phyloP scores from a whole-genome alignment of 2,113 vertebrate species.

The Oreochromis spilurus region DNA sequence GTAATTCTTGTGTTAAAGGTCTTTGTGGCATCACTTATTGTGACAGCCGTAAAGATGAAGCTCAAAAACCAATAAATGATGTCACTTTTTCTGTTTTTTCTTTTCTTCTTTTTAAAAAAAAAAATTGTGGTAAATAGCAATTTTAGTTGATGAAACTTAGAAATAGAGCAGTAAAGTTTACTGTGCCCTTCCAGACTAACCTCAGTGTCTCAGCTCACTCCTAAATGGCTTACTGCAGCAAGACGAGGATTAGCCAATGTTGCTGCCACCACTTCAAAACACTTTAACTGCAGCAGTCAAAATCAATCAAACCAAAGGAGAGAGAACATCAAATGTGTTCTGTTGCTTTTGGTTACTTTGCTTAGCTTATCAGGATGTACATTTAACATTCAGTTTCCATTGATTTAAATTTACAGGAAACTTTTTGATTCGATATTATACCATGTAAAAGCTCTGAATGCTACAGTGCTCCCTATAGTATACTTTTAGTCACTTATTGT shows the following conservation, averaged over 20 bases:
- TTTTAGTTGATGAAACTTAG: not conserved
- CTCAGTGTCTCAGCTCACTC: not conserved
- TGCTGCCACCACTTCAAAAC: not conserved
- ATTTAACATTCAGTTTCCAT: not conserved
- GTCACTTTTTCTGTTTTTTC: not conserved
- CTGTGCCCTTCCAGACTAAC: not conserved
- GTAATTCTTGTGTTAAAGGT: not conserved
- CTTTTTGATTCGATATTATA: not conserved
- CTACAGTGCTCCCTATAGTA: not conserved
- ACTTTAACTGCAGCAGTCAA: not conserved
- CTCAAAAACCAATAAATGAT: not conserved
- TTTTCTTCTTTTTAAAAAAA: not conserved
- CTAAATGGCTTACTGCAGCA: constrained; percentile 35
- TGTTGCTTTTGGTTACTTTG: not conserved
- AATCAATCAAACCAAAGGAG: not conserved
- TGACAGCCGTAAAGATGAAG: not conserved
- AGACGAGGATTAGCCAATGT: constrained; percentile 10
- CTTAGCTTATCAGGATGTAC: rapidly evolving
- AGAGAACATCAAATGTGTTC: not conserved
- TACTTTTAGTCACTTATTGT: not conserved
- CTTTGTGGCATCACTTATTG: not conserved
- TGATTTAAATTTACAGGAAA: not conserved
- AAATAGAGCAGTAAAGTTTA: not conserved
- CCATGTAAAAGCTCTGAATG: not conserved
- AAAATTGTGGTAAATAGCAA: not conserved